Conservation (phyloP, 2,113 vertebrate genomes). For the Chaetops frenatus region DNA sequence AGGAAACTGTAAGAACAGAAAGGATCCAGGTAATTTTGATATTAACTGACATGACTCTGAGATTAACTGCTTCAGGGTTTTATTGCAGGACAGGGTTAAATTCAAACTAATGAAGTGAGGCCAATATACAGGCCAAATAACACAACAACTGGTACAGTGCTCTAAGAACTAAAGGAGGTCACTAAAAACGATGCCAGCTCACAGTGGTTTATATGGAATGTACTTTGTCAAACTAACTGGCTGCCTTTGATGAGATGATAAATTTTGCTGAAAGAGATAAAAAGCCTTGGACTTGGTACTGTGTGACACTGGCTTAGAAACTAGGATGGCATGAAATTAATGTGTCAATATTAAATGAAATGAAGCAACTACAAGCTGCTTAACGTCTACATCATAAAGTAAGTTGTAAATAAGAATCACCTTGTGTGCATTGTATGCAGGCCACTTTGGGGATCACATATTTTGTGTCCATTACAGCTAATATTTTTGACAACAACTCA, state of each 20-base stretch:
- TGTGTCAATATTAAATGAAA: conserved; percentile 1
- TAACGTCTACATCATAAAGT: not conserved
- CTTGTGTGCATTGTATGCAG: not conserved
- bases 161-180: not conserved
- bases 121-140: not conserved
- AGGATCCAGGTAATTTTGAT: not conserved
- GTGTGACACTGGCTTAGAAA: not conserved
- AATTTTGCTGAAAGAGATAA: not conserved
- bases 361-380: not conserved
- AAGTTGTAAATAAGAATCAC: not conserved
- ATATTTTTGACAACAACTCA: not conserved
- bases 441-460: not conserved
- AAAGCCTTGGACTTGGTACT: not conserved
- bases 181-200: not conserved
- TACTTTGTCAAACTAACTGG: not conserved
- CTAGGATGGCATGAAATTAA: not conserved
- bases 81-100: not conserved
- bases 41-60: not conserved
- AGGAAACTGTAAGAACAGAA: not conserved
- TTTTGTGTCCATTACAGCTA: not conserved
- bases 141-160: not conserved
- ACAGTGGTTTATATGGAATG: not conserved
- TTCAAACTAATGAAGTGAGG: not conserved
- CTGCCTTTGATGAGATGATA: not conserved
- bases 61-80: not conserved